Evolutionary conservation across 2,797 vertebrate genomes (phyloP).

Genomic region (Pantherophis alleghaniensis): DNA sequence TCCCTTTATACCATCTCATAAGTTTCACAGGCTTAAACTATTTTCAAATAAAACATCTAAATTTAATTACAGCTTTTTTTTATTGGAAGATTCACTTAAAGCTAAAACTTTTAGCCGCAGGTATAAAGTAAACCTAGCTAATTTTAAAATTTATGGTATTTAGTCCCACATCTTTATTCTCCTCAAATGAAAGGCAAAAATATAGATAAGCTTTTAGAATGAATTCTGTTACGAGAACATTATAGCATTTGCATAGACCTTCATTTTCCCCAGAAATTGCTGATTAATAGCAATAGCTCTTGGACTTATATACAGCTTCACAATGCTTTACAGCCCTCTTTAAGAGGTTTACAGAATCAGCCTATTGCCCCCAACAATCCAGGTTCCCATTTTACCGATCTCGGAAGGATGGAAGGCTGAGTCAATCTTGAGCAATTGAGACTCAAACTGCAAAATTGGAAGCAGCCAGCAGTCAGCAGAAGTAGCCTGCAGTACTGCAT

Average conservation of each 20-base stretch:
- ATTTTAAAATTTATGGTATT: neutral
- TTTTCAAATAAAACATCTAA: neutral
- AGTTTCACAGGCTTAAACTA: neutral
- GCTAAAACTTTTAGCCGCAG: neutral
- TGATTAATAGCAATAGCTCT: neutral
- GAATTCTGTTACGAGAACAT: constrained; percentile 31
- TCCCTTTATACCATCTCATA: neutral
- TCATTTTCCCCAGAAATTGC: constrained; percentile 42
- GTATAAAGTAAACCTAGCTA: neutral
- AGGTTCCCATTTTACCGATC: too few relatives aligned
- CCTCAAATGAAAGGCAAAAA: constrained; percentile 29
- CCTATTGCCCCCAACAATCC: too few relatives aligned
- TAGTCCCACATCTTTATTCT: constrained; percentile 16
- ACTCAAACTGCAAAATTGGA: too few relatives aligned
- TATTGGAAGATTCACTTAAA: neutral
- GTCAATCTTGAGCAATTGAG: too few relatives aligned
- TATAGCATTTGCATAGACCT: neutral
- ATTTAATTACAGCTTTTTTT: neutral
- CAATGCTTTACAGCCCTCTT: too few relatives aligned
- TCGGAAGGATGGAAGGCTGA: too few relatives aligned
- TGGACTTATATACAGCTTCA: too few relatives aligned
- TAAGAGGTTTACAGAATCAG: too few relatives aligned
- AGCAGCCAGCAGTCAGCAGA: too few relatives aligned
- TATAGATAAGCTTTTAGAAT: constrained; percentile 16
- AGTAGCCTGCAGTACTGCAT: too few relatives aligned